phyloP scores from a whole-genome alignment of 1,140 invertebrate genomes.

The Apis florea region DNA sequence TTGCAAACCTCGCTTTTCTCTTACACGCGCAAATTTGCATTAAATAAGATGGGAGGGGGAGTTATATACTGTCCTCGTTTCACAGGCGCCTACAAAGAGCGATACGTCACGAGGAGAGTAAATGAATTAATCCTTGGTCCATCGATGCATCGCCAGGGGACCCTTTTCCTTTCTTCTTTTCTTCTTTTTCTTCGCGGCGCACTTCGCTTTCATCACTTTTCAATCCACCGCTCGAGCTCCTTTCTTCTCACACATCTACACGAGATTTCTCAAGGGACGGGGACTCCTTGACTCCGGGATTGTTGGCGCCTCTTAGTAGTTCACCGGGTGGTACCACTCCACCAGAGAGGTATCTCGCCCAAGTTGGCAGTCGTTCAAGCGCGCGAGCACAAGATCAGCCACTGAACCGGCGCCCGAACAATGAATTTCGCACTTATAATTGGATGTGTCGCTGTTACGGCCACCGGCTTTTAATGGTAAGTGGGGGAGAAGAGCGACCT shows the following conservation, averaged over 20 bases:
- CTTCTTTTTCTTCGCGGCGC: slow-evolving; percentile 1
- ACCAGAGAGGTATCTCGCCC: slow-evolving; percentile 57
- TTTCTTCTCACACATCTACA: slow-evolving; percentile 41
- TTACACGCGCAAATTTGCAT: too few species aligned
- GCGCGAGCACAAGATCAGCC: slow-evolving; percentile 40
- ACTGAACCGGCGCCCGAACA: slow-evolving; percentile 58
- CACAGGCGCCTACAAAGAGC: not conserved
- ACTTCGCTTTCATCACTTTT: slow-evolving; percentile 41
- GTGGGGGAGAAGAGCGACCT: slow-evolving; percentile 56
- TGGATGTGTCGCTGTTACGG: slow-evolving; percentile 74
- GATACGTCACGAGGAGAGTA: not conserved
- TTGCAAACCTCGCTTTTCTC: too few species aligned
- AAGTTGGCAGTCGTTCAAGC: slow-evolving; percentile 74
- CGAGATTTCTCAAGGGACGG: slow-evolving; percentile 65
- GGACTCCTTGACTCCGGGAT: slow-evolving; percentile 63
- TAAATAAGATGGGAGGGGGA: too few species aligned
- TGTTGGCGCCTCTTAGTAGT: slow-evolving; percentile 69
- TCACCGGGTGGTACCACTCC: slow-evolving; percentile 52
- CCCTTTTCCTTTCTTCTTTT: not conserved
- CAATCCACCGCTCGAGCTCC: slow-evolving; percentile 17
- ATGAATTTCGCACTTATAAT: slow-evolving; percentile 78
- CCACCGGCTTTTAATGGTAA: slow-evolving; percentile 72
- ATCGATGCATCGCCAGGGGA: slow-evolving; percentile 10
- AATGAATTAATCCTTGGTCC: slow-evolving; percentile 30
- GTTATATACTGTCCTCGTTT: too few species aligned